Base-by-base conservation (phyloP, 2,888 invertebrate genomes). In the Drosophila stalkeri region DNA sequence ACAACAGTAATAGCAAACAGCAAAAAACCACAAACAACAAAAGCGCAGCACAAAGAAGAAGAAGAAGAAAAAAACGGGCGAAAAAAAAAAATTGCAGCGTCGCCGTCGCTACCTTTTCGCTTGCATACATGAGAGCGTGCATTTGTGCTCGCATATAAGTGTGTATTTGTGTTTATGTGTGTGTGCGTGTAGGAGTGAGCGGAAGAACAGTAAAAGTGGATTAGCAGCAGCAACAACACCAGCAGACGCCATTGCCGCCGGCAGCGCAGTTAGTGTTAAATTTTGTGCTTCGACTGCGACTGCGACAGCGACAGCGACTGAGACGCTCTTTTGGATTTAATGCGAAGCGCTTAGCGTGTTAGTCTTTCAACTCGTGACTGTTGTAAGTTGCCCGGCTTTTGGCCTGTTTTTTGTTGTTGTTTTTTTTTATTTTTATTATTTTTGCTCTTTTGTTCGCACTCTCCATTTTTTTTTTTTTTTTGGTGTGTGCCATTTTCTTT, bases 201-300 rank as follows among this genome's bases (percentile, higher is more conserved):
- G 66, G 59, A 77, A 70, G 79, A 78, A 75, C 75, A 78, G 79
- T 66, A 78, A 80, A 80, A 80, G 80, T 80, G 82, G 82, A 81
- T 80, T 80, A 80, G 82, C 75, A 80, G 79, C 75, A 63, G 62
- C 44, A 44, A 14, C 74, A 52, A 43, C 71, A 27, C 7, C 6
- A 37, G 62, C 67, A 67, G 49, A 23, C 49, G 57, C 35, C 65
- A 65, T 65, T 44, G 71, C 81, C 81, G 71, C 49, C 78, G 78
- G 75, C 74, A 60, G 77, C 70, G 64, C 70, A 72, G 64, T 43
- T 54, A 60, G 57, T 62, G 64, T 63, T 62, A 47, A 61, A 49
- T 64, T 77, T 60, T 63, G 41, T 43, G 49, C 63, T 37, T 54
- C 67, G 35, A 72, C 75, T 33, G 63, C 46, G 39, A 69, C 75